A percentile compares a stretch with the other conserved stretches of the same genome.
These are phyloP conservation scores for Tiaroga cobitis DNA, from an alignment of 2,797 vertebrate species.

Conservation along the genomic window DNA sequence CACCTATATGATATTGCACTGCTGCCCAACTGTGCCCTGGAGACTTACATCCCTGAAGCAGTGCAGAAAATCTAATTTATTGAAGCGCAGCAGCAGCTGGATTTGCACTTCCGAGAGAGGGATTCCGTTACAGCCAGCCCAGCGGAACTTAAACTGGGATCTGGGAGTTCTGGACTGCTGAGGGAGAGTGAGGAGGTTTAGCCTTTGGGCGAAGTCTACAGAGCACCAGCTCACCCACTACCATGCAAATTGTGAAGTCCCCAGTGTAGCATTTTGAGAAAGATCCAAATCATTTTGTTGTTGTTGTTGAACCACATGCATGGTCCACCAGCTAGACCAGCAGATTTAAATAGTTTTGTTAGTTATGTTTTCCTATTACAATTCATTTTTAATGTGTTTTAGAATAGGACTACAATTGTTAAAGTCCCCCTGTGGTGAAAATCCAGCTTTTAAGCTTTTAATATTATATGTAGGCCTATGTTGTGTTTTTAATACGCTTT, in stretches of 20 bases:
- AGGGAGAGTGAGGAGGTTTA: constrained; percentile 23
- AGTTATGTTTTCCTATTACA: background rate
- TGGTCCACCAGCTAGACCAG: background rate
- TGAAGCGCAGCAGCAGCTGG: constrained; percentile 74
- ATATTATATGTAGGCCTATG: no score
- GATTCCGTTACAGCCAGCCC: constrained; percentile 71
- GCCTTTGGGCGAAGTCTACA: constrained; percentile 12
- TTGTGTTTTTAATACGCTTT: no score
- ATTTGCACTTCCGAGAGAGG: constrained; percentile 79
- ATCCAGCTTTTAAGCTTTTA: no score
- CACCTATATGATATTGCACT: constrained; percentile 42
- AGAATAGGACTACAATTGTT: background rate
- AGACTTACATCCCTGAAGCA: constrained; percentile 69
- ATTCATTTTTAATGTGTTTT: background rate
- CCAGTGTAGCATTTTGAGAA: background rate
- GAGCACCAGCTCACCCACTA: background rate
- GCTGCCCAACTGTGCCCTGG: constrained; percentile 63
- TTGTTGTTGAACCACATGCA: background rate
- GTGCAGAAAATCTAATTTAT: constrained; percentile 79
- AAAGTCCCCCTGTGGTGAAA: no score
- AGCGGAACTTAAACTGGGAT: constrained; percentile 63
- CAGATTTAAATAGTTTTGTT: background rate
- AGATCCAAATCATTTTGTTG: background rate
- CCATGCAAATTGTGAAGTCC: background rate
- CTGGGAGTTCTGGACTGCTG: constrained; percentile 38